Conservation (phyloP, 2,113 vertebrate genomes). For the Rhinichthys klamathensis region DNA sequence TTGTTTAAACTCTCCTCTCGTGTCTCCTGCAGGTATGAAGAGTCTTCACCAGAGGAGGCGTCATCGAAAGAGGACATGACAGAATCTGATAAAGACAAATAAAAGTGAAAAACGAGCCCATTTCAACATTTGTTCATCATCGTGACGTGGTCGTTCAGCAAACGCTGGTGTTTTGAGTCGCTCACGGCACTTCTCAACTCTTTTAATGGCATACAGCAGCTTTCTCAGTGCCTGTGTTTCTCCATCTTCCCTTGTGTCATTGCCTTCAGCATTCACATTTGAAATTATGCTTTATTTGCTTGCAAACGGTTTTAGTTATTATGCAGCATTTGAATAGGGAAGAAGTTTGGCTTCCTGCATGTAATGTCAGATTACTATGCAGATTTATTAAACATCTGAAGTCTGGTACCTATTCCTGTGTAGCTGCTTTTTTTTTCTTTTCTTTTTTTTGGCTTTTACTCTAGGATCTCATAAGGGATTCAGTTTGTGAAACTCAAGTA, state of each 20-base stretch:
- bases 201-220: conserved; percentile 49
- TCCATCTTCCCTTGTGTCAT: not conserved
- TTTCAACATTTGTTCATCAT: conserved; percentile 42
- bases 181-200: not conserved
- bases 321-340: not conserved
- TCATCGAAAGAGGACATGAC: conserved; percentile 64
- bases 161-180: no score
- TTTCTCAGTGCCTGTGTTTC: conserved; percentile 55
- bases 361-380: not conserved
- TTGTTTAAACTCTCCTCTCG: not conserved
- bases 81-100: conserved; percentile 76
- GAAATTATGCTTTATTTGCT: not conserved
- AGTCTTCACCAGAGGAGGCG: conserved; percentile 63
- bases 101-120: conserved; percentile 57
- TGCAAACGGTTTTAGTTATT: not conserved
- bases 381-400: not conserved
- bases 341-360: not conserved
- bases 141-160: conserved; percentile 38
- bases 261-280: conserved; percentile 40
- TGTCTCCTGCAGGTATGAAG: conserved; percentile 72
- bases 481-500: not conserved
- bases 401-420: not conserved
- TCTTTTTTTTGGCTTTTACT: not conserved
- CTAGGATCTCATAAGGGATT: not conserved
- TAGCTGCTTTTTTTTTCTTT: not conserved